Percentiles rank a stretch among this genome's conserved stretches.
These are phyloP conservation scores for Alauda arvensis DNA, from an alignment of 2,797 vertebrate species.

Conservation along the genomic window DNA sequence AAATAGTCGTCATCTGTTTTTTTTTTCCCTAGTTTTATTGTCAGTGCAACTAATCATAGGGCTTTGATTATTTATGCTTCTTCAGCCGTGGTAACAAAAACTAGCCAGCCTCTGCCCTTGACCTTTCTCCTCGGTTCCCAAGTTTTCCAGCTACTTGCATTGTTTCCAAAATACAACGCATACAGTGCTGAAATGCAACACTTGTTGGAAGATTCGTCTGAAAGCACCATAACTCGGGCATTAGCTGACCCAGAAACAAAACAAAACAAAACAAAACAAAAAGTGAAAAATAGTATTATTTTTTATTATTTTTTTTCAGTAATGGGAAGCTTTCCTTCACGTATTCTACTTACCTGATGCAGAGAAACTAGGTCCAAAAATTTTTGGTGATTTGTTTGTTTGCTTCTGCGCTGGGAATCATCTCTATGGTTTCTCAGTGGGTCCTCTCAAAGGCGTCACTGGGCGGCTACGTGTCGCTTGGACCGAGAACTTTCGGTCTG, in stretches of 20 bases:
- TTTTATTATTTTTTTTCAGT: background rate
- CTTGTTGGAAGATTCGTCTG: background rate
- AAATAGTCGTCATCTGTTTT: background rate
- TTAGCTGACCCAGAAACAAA: accelerated
- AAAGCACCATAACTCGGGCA: background rate
- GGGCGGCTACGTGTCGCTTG: accelerated
- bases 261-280: too few species aligned
- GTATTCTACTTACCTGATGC: background rate
- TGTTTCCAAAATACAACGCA: background rate
- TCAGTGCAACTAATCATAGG: background rate
- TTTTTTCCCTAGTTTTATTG: background rate
- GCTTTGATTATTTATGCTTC: background rate
- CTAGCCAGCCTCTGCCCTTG: background rate
- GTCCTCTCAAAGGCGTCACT: background rate
- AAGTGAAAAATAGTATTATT: too few species aligned
- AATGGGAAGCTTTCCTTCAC: background rate
- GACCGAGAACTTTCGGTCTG: accelerated
- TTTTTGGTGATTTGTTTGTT: background rate
- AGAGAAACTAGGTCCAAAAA: background rate
- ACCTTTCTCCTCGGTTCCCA: background rate
- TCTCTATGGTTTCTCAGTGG: background rate
- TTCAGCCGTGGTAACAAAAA: background rate
- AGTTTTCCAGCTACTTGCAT: background rate
- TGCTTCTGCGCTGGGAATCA: background rate
- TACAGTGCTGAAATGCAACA: background rate